Evolutionary conservation across 2,797 vertebrate species (phyloP).

Genomic region (Xenops minutus): DNA sequence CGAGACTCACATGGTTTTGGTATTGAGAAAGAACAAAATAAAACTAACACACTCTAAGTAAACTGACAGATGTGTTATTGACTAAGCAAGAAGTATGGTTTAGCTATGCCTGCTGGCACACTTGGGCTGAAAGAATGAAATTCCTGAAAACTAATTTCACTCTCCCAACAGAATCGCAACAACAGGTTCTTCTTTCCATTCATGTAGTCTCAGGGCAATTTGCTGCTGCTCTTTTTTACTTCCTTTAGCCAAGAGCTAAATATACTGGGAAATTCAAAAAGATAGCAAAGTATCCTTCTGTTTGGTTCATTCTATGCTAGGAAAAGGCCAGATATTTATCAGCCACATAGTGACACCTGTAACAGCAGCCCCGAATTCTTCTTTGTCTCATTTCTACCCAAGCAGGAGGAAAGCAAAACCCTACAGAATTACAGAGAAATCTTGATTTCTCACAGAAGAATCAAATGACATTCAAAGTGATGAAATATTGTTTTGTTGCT

Average conservation of each 20-base stretch:
- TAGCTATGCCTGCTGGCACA: neutral
- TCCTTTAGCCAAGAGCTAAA: neutral
- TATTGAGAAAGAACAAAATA: neutral
- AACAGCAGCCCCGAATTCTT: neutral
- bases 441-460: neutral
- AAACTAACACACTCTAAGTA: neutral
- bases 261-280: neutral
- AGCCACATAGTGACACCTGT: neutral
- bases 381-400: neutral
- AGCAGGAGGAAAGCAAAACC: neutral
- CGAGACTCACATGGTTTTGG: neutral
- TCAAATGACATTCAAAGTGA: neutral
- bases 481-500: neutral
- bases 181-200: neutral
- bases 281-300: neutral
- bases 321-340: neutral
- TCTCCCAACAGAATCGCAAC: neutral
- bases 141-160: neutral
- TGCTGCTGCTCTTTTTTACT: neutral
- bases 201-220: neutral
- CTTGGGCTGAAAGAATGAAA: neutral
- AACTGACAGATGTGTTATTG: neutral
- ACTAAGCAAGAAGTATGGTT: neutral
- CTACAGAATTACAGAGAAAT: neutral
- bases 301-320: neutral